Conservation (phyloP, 2,113 vertebrate genomes). For the Caretta caretta region DNA sequence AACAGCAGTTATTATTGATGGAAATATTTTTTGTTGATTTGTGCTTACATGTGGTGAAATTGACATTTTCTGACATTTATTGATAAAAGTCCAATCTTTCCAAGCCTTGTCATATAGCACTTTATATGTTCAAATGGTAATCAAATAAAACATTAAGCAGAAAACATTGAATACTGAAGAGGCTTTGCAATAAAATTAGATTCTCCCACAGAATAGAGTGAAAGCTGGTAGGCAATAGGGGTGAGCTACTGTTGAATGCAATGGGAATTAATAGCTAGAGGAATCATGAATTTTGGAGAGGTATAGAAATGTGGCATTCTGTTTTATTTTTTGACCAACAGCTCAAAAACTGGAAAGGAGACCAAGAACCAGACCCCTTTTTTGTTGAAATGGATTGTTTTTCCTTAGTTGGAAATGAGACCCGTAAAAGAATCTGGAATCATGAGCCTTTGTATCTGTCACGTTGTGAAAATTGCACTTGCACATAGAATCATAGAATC, state of each 20-base stretch:
- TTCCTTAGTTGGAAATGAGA: neutral
- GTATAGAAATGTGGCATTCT: neutral
- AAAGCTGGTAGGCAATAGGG: neutral
- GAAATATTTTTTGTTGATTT: neutral
- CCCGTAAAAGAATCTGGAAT: accelerated
- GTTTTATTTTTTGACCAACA: accelerated
- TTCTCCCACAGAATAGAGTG: neutral
- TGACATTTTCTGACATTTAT: neutral
- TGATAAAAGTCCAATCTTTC: neutral
- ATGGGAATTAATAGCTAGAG: accelerated
- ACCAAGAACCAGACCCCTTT: accelerated
- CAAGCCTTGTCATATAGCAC: neutral
- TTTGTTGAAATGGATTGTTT: accelerated
- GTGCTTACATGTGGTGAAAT: neutral
- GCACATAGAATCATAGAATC: too few species aligned
- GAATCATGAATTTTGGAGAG: accelerated
- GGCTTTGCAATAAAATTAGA: neutral
- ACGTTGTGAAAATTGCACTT: accelerated
- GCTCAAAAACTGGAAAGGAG: neutral
- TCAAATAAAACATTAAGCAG: neutral
- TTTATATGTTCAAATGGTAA: neutral
- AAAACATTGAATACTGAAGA: neutral
- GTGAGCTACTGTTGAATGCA: accelerated
- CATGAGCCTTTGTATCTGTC: accelerated
- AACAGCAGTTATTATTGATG: neutral